Evolutionary conservation across 2,113 vertebrate genomes (phyloP).

Genomic region (Nesospiza acunhae): DNA sequence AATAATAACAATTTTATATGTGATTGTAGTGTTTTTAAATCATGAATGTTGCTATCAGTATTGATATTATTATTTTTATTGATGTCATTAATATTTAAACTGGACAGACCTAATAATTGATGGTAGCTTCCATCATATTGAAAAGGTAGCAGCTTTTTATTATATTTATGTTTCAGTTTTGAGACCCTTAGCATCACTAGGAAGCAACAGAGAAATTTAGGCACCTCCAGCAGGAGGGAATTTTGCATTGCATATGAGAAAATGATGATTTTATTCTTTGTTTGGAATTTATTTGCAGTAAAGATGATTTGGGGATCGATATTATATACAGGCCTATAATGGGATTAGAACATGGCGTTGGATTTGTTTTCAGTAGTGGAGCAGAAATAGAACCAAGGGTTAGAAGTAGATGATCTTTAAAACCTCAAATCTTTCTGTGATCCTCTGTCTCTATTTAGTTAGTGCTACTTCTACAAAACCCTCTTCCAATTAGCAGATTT

Average conservation of each 20-base stretch:
- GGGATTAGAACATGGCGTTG: neutral
- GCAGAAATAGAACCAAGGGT: neutral
- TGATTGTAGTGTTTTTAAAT: neutral
- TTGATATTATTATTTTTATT: neutral
- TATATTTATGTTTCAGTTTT: neutral
- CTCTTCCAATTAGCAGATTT: neutral
- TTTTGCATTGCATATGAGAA: neutral
- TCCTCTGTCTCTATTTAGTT: neutral
- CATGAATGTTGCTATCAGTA: neutral
- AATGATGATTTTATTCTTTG: neutral
- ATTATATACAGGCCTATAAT: neutral
- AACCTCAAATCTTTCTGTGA: neutral
- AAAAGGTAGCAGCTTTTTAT: neutral
- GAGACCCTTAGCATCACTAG: neutral
- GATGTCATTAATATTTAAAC: neutral
- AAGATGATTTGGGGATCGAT: neutral
- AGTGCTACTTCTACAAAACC: neutral
- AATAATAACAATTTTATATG: neutral
- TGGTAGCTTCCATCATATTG: neutral
- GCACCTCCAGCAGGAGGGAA: neutral
- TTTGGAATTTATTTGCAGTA: neutral
- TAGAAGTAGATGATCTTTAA: neutral
- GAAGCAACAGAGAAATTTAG: neutral
- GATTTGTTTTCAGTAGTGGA: neutral
- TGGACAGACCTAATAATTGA: neutral